Percentiles rank a stretch among this genome's conserved stretches.
These are phyloP conservation scores for Diplogasteroides magnus DNA, from an alignment of 1,140 invertebrate species.

Conservation along the genomic window DNA sequence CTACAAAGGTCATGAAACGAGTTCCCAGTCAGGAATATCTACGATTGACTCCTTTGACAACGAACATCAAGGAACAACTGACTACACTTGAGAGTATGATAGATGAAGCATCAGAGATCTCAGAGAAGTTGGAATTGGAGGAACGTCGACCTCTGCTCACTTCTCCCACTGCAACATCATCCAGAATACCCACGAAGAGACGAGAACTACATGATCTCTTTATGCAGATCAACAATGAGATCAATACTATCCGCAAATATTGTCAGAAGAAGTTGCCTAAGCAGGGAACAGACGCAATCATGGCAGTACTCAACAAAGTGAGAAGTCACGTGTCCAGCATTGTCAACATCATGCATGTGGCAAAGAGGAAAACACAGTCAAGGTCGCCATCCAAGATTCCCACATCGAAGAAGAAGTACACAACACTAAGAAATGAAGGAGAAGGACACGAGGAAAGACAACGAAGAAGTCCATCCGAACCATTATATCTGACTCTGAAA, in stretches of 20 bases:
- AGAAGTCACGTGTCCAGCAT: constrained; percentile 34
- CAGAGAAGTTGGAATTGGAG: constrained; percentile 7
- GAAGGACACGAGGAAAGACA: background rate
- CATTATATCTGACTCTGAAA: no score
- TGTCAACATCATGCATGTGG: constrained; percentile 26
- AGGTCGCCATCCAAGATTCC: constrained; percentile 10
- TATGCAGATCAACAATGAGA: constrained; percentile 42
- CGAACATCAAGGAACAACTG: constrained; percentile 41
- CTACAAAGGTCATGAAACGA: constrained; percentile 12
- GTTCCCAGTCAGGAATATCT: constrained; percentile 23
- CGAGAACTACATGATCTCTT: constrained; percentile 40
- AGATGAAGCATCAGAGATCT: constrained; percentile 16
- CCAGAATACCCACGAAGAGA: constrained; percentile 28
- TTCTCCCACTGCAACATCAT: constrained; percentile 5
- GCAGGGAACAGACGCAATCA: constrained; percentile 39
- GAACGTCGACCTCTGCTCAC: background rate
- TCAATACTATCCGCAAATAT: constrained; percentile 43
- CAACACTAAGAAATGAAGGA: constrained; percentile 2
- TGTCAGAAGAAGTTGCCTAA: constrained; percentile 34
- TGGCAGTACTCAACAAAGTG: constrained; percentile 41
- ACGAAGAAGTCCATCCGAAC: no score
- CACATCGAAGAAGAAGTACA: constrained; percentile 14
- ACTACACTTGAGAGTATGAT: constrained; percentile 36
- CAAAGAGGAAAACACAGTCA: constrained; percentile 13
- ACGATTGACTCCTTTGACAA: constrained; percentile 49